These are phyloP conservation scores for Agrochola litura DNA, from an alignment of 2,888 invertebrate genomes.

Conservation along the genomic window DNA sequence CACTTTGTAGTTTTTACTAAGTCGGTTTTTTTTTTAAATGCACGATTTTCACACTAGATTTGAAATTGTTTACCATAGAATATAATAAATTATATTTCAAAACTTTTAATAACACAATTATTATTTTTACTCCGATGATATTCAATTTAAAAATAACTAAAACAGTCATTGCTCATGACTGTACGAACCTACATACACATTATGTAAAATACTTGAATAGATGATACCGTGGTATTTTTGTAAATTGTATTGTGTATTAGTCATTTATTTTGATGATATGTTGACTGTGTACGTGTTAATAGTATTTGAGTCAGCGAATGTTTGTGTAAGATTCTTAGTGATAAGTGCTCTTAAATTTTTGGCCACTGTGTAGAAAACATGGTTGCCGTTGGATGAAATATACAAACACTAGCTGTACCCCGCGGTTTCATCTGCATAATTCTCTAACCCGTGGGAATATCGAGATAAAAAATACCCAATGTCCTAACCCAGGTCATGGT, in stretches of 20 bases:
- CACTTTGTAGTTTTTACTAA: no score
- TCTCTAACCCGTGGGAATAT: no score
- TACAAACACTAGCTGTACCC: background rate
- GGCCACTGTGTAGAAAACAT: background rate
- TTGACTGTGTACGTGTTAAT: background rate
- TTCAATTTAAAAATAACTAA: slow-evolving; percentile 19
- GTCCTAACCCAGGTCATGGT: no score
- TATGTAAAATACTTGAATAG: slow-evolving; percentile 23
- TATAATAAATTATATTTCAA: no score
- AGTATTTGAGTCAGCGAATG: slow-evolving; percentile 1
- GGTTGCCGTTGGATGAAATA: background rate
- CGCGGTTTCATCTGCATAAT: no score
- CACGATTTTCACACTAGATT: no score
- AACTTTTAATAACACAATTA: no score
- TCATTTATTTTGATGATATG: slow-evolving; percentile 22
- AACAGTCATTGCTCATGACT: slow-evolving; percentile 24
- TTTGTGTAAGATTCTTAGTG: background rate
- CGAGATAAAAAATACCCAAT: no score
- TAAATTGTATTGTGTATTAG: slow-evolving; percentile 10
- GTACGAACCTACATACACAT: background rate
- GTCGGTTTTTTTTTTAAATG: no score
- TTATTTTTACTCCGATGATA: no score
- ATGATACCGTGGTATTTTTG: background rate
- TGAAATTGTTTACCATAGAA: no score
- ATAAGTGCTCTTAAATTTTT: background rate